Base-by-base conservation (phyloP, 2,113 vertebrate species). In the Hirundichthys speculiger region DNA sequence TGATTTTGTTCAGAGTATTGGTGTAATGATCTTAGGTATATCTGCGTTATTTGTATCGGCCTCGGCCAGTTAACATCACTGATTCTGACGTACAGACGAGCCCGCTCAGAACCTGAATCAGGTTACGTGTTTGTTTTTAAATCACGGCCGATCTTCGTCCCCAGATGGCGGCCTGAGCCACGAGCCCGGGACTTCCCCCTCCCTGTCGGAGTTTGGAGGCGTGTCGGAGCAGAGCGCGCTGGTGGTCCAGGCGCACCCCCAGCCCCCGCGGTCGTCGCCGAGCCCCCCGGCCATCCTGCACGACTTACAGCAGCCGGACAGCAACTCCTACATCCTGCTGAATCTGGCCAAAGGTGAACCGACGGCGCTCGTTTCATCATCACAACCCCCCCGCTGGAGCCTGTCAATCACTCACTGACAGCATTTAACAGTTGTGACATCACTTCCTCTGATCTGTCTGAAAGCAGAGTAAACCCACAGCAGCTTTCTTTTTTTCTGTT, bases 271-370 rank as follows among this genome's bases (percentile, higher is more conserved):
- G 64, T 88, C 93, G 49, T 92, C 95, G 40, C 92, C 94, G 64
- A 93, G 91, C 72, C 90, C 88, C 16, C 83, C 86, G 0, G 77
- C 79, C 56, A 83, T 98, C 77, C 88, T 99, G 69, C 96, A 98
- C 77, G 96, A 99, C 82, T 90, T 98, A n/a, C 96, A 98, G 58
- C 94, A 96, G 82, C 93, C 90, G 10, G 97, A 98, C 65, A 95
- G 91, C 91, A 94, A 95, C 53, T 98, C 96, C 30, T 99, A 97
- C 75, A 95, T 98, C 86, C 94, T 99, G 39, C 95, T 99, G 68
- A 99, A 98, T 83, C 89, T 99, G 13, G 97, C 97, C n/a, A 95
- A 97, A 94, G 93, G 96, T 96, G 69, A 51, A 43, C 2, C 2
- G n/a, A 25, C 13, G 50, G n/a, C 15, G 15, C 21, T 25, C 7